Evolutionary conservation across 1,140 invertebrate genomes (phyloP), one percentile per base, ranked within the genome.

Genomic region (Bombus waltoni): DNA sequence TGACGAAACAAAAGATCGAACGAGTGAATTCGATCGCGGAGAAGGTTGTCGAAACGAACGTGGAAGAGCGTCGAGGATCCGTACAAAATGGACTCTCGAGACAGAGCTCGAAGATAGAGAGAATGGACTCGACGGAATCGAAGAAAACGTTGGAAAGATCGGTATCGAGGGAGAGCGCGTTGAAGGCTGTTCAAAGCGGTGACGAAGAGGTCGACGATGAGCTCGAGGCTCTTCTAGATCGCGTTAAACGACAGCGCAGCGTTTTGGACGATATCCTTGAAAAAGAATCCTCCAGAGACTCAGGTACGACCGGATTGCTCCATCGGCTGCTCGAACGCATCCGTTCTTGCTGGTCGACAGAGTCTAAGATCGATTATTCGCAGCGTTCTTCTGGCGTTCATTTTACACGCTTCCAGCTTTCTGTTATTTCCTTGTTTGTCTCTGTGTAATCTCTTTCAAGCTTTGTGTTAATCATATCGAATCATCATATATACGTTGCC

Each of bases 261-360:
- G 96, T 97, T 89, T 95, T 97, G 88, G 96, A 96, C 86, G 97
- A 97, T 93, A 97, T 97, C 88, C 94, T 97, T 82, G 96, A 96
- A 92, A 96, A 96, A 91, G 96, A 97, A 95, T 96, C 94, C 59
- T 95, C 95, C 93, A 95, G 94, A 93, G 95, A 89, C 25, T 88
- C 90, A 91, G 90, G 90, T 91, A 91, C 25, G 89, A 79, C 2
- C 0, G 66, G 75, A 78, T 57, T 53, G 47, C 44, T 87, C 72
- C 80, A 83, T 73, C 47, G 66, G 25, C 40, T 47, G 47, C 44
- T 79, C 66, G 74, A 82, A 62, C 53, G 70, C 28, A 32, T 89
- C n/a, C 47, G 78, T 86, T 87, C 38, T 77, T 53, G 68, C 76
- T 59, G 62, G 10, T 62, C 81, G 38, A 87, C n/a, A 38, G 15